phyloP scores from a whole-genome alignment of 2,797 vertebrate species.

The Sciaenops ocellatus region DNA sequence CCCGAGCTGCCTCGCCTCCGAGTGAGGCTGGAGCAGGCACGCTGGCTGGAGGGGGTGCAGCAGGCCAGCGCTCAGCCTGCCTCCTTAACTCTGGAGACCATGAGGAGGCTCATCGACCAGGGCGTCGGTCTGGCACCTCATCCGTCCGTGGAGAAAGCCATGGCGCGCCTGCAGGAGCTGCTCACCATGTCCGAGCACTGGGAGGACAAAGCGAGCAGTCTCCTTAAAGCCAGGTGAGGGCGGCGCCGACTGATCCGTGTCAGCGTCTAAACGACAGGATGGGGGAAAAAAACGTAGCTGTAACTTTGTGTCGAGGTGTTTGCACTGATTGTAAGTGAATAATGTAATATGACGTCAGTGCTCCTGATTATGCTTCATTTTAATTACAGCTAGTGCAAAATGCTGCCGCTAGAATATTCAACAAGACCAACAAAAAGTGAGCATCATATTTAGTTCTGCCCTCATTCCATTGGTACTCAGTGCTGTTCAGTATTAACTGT shows the following conservation, averaged over 20 bases:
- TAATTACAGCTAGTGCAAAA: conserved; percentile 85
- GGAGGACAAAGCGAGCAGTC: conserved; percentile 94
- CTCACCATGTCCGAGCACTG: conserved; percentile 95
- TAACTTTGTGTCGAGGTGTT: conserved; percentile 53
- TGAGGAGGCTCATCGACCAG: conserved; percentile 95
- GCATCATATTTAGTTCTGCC: conserved; percentile 81
- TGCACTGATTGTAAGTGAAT: conserved; percentile 68
- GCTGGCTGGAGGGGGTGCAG: conserved; percentile 93
- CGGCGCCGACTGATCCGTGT: conserved; percentile 14
- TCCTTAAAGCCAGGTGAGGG: conserved; percentile 94
- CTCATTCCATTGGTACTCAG: conserved; percentile 75
- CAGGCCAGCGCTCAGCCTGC: conserved; percentile 83
- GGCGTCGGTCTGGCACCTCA: conserved; percentile 92
- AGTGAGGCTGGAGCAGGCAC: conserved; percentile 91
- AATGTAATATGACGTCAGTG: conserved; percentile 69
- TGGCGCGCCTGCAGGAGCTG: conserved; percentile 95
- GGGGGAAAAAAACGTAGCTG: conserved; percentile 17
- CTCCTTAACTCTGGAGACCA: conserved; percentile 89
- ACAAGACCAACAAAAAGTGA: conserved; percentile 85
- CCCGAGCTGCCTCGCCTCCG: conserved; percentile 90
- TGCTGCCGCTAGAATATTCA: conserved; percentile 82
- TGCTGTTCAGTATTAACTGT: conserved; percentile 75
- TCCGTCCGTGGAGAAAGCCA: conserved; percentile 91
- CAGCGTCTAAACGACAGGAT: background rate
- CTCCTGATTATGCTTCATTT: conserved; percentile 83